A percentile compares a stretch with the other conserved stretches of the same genome.
Evolutionary conservation across 2,888 invertebrate species (phyloP).

Genomic region (Euproctis similis): DNA sequence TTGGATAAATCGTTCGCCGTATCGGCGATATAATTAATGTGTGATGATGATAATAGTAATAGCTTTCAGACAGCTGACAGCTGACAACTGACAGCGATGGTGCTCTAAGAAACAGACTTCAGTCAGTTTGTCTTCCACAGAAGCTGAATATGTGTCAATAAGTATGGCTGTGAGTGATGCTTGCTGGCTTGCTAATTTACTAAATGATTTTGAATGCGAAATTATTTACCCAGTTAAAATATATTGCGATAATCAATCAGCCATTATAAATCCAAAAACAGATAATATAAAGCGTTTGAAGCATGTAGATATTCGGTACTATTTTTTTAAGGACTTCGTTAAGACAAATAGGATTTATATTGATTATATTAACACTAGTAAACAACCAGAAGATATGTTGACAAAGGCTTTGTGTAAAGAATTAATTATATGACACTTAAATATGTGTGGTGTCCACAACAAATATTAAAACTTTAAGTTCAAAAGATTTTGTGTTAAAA

Average conservation of each 20-base stretch:
- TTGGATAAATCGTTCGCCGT: too few species aligned
- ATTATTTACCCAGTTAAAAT: slow-evolving; percentile 8
- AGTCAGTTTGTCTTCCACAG: not conserved
- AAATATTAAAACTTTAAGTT: too few species aligned
- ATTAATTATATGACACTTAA: too few species aligned
- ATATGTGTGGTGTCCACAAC: too few species aligned
- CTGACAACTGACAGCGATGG: too few species aligned
- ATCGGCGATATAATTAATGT: too few species aligned
- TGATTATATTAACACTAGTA: too few species aligned
- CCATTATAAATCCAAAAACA: slow-evolving; percentile 10
- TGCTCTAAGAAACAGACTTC: not conserved
- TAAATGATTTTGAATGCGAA: slow-evolving; percentile 1
- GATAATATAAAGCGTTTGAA: slow-evolving; percentile 3
- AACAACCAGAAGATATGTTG: too few species aligned
- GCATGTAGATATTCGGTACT: not conserved
- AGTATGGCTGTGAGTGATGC: slow-evolving; percentile 2
- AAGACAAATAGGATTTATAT: not conserved
- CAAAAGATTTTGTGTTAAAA: too few species aligned
- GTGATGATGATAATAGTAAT: too few species aligned
- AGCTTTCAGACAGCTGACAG: too few species aligned
- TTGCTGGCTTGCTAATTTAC: not conserved
- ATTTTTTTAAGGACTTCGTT: not conserved
- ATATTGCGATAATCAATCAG: slow-evolving; percentile 13
- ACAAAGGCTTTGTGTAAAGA: too few species aligned
- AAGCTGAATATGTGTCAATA: not conserved